Conservation (phyloP, 2,888 invertebrate species). For the Sturmia bella region DNA sequence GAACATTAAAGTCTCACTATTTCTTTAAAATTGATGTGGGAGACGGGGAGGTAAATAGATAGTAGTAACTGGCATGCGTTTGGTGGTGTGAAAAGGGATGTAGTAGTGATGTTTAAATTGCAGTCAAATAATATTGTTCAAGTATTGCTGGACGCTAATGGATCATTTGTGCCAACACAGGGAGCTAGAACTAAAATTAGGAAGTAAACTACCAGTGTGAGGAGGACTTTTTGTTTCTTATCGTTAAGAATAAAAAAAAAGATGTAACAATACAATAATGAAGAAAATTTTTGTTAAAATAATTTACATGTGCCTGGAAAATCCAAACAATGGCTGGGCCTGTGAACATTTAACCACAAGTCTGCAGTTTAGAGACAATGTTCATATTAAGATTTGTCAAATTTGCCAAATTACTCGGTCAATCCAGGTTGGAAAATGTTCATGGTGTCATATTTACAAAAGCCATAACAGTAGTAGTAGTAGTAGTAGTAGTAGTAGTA, state of each 20-base stretch:
- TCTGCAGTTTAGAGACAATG: constrained; percentile 38
- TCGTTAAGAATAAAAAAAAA: no score
- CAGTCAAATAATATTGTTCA: no score
- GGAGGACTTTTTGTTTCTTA: background rate
- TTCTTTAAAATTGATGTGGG: no score
- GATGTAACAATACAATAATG: no score
- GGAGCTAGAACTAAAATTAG: constrained; percentile 4
- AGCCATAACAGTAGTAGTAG: constrained; percentile 15
- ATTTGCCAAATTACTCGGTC: background rate
- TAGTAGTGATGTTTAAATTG: no score
- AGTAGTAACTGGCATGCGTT: no score
- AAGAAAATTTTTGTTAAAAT: constrained; percentile 2
- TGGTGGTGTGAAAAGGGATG: no score
- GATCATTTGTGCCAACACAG: constrained; percentile 4
- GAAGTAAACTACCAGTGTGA: constrained; percentile 19
- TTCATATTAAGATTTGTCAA: constrained; percentile 46
- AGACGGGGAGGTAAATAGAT: no score
- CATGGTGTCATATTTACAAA: constrained; percentile 45
- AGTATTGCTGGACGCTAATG: background rate
- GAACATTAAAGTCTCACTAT: no score
- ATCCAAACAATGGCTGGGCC: constrained; percentile 65
- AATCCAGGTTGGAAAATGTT: constrained; percentile 14
- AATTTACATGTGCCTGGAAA: constrained; percentile 67
- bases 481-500: no score
- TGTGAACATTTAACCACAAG: constrained; percentile 62